Percentiles rank a stretch among this genome's conserved stretches.
Conservation (phyloP, 2,888 invertebrate genomes). For the Drosophila acutilabella region DNA sequence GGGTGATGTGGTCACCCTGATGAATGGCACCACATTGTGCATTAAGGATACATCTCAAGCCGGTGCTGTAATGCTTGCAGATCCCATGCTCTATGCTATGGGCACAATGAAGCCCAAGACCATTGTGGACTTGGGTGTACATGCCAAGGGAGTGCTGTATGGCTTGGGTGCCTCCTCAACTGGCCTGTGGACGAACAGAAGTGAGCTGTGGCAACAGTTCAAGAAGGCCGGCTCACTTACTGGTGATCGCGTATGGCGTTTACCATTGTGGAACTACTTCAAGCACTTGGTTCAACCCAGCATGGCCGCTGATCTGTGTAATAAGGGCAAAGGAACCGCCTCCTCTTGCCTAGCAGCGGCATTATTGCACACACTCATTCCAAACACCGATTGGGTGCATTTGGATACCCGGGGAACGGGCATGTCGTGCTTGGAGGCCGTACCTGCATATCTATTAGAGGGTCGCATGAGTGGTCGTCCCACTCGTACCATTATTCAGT, state of each 20-base stretch:
- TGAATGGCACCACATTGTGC: constrained; percentile 86
- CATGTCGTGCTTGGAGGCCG: constrained; percentile 86
- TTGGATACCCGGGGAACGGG: constrained; percentile 91
- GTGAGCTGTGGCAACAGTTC: constrained; percentile 86
- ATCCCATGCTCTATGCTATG: constrained; percentile 92
- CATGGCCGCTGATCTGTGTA: constrained; percentile 87
- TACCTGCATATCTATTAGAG: constrained; percentile 87
- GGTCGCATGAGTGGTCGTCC: constrained; percentile 88
- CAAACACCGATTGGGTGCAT: constrained; percentile 89
- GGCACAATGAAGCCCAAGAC: constrained; percentile 86
- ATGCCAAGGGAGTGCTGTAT: constrained; percentile 85
- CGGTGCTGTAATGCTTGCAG: constrained; percentile 91
- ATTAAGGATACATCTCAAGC: constrained; percentile 88
- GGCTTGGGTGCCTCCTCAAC: constrained; percentile 87
- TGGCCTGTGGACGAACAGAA: constrained; percentile 87
- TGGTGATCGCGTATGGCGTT: constrained; percentile 88
- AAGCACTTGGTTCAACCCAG: constrained; percentile 72
- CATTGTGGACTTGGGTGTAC: constrained; percentile 87
- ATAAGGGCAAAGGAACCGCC: constrained; percentile 86
- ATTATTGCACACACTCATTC: constrained; percentile 88
- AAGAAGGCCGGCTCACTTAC: constrained; percentile 86
- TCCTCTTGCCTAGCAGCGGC: constrained; percentile 90
- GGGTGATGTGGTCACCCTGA: constrained; percentile 84
- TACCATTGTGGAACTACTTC: constrained; percentile 86
- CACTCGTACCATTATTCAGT: constrained; percentile 86